phyloP scores from a whole-genome alignment of 2,797 vertebrate species.

The Masticophis lateralis region DNA sequence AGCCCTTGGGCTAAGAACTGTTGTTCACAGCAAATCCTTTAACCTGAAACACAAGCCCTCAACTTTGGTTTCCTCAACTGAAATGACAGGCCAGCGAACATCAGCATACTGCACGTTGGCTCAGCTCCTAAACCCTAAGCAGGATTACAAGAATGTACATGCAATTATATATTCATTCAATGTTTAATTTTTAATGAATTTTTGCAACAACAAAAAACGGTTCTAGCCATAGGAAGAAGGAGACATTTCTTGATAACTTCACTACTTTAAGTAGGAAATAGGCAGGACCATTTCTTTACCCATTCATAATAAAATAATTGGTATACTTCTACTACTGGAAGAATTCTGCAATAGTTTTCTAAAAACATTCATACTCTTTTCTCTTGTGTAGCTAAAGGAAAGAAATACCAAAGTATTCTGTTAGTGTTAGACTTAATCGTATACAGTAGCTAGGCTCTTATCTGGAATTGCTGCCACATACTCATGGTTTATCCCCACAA shows the following conservation, averaged over 20 bases:
- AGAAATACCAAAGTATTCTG: neutral
- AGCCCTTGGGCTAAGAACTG: neutral
- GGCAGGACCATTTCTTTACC: neutral
- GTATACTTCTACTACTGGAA: neutral
- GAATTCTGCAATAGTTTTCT: neutral
- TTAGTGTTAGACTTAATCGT: neutral
- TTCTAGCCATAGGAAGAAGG: neutral
- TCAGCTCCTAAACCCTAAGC: neutral
- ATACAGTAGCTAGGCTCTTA: neutral
- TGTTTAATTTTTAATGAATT: neutral
- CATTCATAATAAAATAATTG: neutral
- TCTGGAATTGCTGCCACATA: neutral
- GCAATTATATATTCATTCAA: neutral
- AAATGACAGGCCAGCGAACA: constrained; percentile 1
- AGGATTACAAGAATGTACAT: neutral
- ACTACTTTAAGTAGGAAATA: neutral
- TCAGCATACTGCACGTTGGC: neutral
- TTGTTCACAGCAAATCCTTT: neutral
- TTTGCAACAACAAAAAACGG: neutral
- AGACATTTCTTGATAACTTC: neutral
- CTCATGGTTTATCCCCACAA: neutral
- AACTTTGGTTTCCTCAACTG: neutral
- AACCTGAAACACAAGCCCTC: neutral
- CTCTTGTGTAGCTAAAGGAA: neutral
- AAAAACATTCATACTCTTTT: neutral